Evolutionary conservation across 2,888 invertebrate species (phyloP).

Genomic region (Allolobophora icterica): DNA sequence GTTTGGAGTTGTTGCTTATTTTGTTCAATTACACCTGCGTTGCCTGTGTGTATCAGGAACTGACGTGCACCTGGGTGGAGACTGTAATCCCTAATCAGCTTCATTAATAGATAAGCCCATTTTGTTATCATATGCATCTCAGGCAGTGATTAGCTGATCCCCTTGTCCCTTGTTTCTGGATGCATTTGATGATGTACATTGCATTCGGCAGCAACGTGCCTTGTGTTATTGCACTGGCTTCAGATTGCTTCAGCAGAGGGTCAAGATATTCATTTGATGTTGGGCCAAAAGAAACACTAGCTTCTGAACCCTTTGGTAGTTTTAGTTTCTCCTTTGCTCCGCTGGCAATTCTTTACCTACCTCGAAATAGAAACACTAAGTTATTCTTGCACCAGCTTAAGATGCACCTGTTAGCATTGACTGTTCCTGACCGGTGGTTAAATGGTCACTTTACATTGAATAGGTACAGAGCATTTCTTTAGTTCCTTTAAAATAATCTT

Average conservation of each 20-base stretch:
- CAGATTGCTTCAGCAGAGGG: neutral
- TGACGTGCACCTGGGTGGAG: neutral
- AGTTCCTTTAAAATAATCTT: neutral
- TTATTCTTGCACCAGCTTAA: neutral
- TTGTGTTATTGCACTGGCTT: neutral
- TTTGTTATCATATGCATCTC: neutral
- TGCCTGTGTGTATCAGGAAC: neutral
- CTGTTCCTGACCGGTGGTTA: neutral
- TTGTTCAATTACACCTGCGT: neutral
- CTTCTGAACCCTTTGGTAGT: no score
- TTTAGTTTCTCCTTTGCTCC: neutral
- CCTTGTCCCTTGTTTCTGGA: neutral
- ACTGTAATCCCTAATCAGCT: neutral
- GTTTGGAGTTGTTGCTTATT: neutral
- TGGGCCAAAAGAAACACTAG: neutral
- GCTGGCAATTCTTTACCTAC: neutral
- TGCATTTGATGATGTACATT: neutral
- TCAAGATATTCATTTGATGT: neutral
- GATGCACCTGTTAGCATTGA: neutral
- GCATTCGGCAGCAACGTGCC: neutral
- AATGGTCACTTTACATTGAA: neutral
- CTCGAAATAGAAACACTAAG: neutral
- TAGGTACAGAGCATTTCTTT: neutral
- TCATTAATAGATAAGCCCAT: neutral
- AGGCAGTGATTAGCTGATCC: neutral